Conservation (phyloP, 2,888 invertebrate species). For the Amphipyra berbera region DNA sequence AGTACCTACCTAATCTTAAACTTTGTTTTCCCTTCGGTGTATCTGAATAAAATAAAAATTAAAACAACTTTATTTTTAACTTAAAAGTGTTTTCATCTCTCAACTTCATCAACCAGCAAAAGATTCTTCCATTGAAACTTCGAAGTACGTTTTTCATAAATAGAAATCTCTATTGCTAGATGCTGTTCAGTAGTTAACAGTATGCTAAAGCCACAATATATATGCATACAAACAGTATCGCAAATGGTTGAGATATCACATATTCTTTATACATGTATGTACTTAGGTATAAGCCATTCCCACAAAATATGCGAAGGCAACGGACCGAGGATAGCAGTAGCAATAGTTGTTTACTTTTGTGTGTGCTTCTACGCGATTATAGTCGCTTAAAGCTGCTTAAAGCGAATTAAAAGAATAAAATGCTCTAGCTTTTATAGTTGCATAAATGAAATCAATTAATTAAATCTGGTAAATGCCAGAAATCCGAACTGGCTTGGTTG, state of each 20-base stretch:
- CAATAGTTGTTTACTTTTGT: conserved; percentile 41
- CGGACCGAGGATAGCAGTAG: conserved; percentile 34
- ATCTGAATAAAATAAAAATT: too few species aligned
- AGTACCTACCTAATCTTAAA: too few species aligned
- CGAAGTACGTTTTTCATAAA: conserved; percentile 43
- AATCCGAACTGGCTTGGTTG: too few species aligned
- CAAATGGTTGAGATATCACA: conserved; percentile 32
- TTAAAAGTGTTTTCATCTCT: too few species aligned
- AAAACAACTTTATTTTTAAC: too few species aligned
- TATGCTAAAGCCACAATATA: conserved; percentile 45
- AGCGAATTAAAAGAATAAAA: conserved; percentile 17
- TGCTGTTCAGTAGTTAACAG: conserved; percentile 25
- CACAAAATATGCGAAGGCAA: conserved; percentile 46
- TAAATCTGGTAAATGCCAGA: too few species aligned
- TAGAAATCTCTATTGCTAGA: conserved; percentile 29
- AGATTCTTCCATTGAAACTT: conserved; percentile 24
- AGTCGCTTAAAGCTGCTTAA: conserved; percentile 21
- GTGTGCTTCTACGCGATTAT: conserved; percentile 22
- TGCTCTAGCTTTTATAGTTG: background rate
- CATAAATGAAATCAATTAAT: too few species aligned
- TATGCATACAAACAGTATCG: conserved; percentile 42
- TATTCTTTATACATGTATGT: conserved; percentile 4
- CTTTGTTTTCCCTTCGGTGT: too few species aligned
- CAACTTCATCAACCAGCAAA: conserved; percentile 5
- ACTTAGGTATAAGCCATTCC: conserved; percentile 18